These are phyloP conservation scores for Pseudoips prasinana DNA, from an alignment of 2,888 invertebrate genomes.

Conservation along the genomic window DNA sequence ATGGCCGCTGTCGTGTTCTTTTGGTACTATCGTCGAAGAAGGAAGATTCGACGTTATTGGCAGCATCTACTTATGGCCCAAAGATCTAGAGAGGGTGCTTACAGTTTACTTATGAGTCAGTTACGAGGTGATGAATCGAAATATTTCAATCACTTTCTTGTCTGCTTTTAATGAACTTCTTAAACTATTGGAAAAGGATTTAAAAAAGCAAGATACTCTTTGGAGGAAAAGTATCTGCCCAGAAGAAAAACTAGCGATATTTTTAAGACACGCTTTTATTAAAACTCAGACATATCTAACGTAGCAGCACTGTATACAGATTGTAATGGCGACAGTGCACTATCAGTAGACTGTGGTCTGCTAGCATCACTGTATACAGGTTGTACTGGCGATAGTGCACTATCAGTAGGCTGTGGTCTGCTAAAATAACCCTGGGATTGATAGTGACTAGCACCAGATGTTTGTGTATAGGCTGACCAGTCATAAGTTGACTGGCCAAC, in stretches of 20 bases:
- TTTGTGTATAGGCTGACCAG: slow-evolving; percentile 23
- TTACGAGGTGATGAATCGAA: slow-evolving; percentile 15
- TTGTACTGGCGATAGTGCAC: slow-evolving; percentile 12
- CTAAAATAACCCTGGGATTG: slow-evolving; percentile 16
- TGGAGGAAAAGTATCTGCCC: slow-evolving; percentile 18
- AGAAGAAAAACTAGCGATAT: slow-evolving; percentile 27
- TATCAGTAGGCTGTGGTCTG: slow-evolving; percentile 12
- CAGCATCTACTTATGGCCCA: slow-evolving; percentile 17
- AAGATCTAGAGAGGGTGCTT: slow-evolving; percentile 16
- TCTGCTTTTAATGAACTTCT: slow-evolving; percentile 16
- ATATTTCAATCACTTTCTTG: slow-evolving; percentile 19
- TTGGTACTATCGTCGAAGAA: slow-evolving; percentile 7
- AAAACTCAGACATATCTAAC: slow-evolving; percentile 9
- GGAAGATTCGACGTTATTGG: slow-evolving; percentile 21
- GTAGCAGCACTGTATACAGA: slow-evolving; percentile 6
- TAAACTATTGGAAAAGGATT: slow-evolving; percentile 17
- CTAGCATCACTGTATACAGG: slow-evolving; percentile 15
- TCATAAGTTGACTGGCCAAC: slow-evolving; percentile 17
- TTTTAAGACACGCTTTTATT: slow-evolving; percentile 19
- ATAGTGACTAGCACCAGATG: slow-evolving; percentile 13
- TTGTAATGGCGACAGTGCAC: slow-evolving; percentile 16
- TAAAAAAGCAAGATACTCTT: slow-evolving; percentile 17
- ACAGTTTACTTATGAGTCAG: slow-evolving; percentile 4
- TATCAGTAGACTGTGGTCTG: slow-evolving; percentile 12
- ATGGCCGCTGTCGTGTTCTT: slow-evolving; percentile 3